Evolutionary conservation across 2,797 vertebrate genomes (phyloP).

Genomic region (Limosa lapponica): DNA sequence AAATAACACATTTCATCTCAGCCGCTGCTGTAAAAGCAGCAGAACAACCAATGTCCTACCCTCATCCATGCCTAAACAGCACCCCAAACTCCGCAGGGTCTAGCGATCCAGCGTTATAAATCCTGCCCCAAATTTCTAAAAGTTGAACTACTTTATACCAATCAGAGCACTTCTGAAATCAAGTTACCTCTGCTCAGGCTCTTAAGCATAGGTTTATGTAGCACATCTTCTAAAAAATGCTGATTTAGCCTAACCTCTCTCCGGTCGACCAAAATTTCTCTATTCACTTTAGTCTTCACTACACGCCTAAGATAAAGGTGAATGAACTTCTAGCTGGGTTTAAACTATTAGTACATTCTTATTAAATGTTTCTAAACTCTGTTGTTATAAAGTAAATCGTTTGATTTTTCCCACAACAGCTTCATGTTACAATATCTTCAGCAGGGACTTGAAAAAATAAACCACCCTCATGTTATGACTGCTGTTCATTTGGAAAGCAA

Average conservation of each 20-base stretch:
- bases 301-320: neutral
- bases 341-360: neutral
- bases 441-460: constrained; percentile 10
- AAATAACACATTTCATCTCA: neutral
- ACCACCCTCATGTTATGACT: neutral
- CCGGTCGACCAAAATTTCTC: neutral
- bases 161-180: neutral
- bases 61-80: accelerated
- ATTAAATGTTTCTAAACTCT: neutral
- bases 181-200: neutral
- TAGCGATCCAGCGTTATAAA: accelerated
- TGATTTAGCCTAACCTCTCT: neutral
- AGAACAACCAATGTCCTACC: neutral
- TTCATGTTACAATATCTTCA: neutral
- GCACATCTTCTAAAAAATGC: neutral
- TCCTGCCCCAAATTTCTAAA: neutral
- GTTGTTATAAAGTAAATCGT: neutral
- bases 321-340: neutral
- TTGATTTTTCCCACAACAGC: constrained; percentile 18
- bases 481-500: neutral
- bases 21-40: neutral
- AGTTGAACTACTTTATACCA: neutral
- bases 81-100: neutral
- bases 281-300: neutral
- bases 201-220: neutral